Conservation (phyloP, 2,113 vertebrate genomes). For the Thinocorus orbignyianus region DNA sequence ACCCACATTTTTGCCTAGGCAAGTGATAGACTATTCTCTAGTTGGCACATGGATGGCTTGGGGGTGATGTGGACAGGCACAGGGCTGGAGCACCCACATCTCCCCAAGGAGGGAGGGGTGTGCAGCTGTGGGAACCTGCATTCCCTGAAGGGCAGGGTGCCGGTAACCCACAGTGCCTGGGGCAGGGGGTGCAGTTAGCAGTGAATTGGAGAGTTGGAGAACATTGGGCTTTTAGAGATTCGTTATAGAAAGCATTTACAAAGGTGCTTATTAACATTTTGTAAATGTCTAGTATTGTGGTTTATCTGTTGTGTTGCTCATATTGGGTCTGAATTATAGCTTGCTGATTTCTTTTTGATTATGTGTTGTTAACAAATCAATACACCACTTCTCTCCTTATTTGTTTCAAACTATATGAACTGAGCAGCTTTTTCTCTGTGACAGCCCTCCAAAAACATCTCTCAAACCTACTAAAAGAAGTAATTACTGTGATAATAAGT, state of each 20-base stretch:
- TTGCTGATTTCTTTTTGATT: not conserved
- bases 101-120: not conserved
- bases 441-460: not conserved
- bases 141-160: not conserved
- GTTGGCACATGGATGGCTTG: not conserved
- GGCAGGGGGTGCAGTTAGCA: not conserved
- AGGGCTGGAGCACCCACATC: not conserved
- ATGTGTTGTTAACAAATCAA: not conserved
- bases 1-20: not conserved
- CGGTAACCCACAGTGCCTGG: not conserved
- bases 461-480: not conserved
- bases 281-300: not conserved
- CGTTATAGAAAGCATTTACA: not conserved
- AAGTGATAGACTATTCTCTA: rapidly evolving
- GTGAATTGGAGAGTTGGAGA: not conserved
- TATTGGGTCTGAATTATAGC: not conserved
- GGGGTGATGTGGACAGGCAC: not conserved
- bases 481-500: not conserved
- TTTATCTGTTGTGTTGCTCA: not conserved
- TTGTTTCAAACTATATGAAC: not conserved
- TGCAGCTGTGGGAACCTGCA: not conserved
- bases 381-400: not conserved
- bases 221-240: not conserved
- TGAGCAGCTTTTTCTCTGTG: not conserved
- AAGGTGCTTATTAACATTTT: not conserved